Evolutionary conservation across 37 sponge, comb jelly and placozoan genomes (phyloP).

Genomic region (Halisarca cf. caerulea): DNA sequence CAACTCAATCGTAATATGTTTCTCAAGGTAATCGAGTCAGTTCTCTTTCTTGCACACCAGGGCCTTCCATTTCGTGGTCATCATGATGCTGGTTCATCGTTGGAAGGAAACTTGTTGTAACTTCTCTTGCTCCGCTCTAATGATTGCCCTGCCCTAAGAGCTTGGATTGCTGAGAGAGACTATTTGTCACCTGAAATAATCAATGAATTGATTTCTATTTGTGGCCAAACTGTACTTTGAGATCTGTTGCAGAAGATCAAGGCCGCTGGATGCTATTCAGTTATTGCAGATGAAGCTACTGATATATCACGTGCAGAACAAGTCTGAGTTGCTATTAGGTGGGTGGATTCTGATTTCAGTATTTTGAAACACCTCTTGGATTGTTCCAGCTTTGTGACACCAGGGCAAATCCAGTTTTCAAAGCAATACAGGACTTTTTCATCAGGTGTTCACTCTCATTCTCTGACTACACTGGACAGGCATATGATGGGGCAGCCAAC

Average conservation of each 20-base stretch:
- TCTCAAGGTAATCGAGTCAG: neutral
- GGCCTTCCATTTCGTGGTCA: conserved; percentile 55
- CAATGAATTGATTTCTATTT: conserved; percentile 43
- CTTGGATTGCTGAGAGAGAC: conserved; percentile 19
- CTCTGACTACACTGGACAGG: conserved; percentile 37
- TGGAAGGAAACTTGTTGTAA: conserved; percentile 54
- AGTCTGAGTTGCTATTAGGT: conserved; percentile 13
- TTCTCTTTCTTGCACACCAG: conserved; percentile 32
- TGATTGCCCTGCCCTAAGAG: conserved; percentile 16
- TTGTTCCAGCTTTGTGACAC: conserved; percentile 32
- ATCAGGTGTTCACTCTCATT: conserved; percentile 26
- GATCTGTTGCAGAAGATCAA: conserved; percentile 5
- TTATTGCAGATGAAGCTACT: conserved; percentile 41
- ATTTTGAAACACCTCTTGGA: conserved; percentile 25
- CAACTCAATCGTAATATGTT: too few relatives aligned
- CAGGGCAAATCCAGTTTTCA: conserved; percentile 19
- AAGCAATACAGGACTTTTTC: conserved; percentile 34
- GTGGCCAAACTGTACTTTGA: conserved; percentile 21
- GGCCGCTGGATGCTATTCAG: neutral
- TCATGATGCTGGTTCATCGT: too few relatives aligned
- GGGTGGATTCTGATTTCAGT: conserved; percentile 26
- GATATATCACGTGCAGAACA: conserved; percentile 43
- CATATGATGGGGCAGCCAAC: conserved; percentile 61
- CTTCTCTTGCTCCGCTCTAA: conserved; percentile 16
- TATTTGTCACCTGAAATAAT: conserved; percentile 43